Percentiles rank a stretch among this genome's conserved stretches.
phyloP scores from a whole-genome alignment of 2,888 invertebrate genomes.

The Cryptus armator region DNA sequence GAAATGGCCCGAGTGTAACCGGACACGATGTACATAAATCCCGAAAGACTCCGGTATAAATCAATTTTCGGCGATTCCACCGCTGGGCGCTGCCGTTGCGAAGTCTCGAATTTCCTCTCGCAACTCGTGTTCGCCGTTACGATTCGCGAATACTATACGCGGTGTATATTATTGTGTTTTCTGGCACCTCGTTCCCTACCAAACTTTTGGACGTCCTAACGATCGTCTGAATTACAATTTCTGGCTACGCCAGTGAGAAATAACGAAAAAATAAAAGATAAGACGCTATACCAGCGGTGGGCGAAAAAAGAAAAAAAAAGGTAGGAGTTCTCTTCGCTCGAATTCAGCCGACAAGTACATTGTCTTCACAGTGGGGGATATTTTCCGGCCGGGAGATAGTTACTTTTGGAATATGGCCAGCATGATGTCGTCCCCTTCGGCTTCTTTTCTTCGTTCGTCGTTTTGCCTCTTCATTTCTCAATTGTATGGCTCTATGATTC shows the following conservation, averaged over 20 bases:
- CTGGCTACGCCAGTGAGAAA: constrained; percentile 50
- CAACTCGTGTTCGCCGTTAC: constrained; percentile 33
- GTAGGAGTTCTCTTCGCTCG: constrained; percentile 40
- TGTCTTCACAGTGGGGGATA: constrained; percentile 58
- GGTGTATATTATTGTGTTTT: constrained; percentile 46
- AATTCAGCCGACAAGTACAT: constrained; percentile 60
- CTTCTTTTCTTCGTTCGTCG: constrained; percentile 24
- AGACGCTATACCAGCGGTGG: background rate
- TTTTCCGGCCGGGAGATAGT: constrained; percentile 27
- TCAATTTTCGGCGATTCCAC: constrained; percentile 74
- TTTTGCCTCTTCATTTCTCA: constrained; percentile 6
- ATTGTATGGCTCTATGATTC: constrained; percentile 31
- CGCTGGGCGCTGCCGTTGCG: constrained; percentile 49
- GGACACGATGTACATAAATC: constrained; percentile 75
- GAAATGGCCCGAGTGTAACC: constrained; percentile 68
- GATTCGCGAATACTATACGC: constrained; percentile 54
- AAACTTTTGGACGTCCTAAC: constrained; percentile 64
- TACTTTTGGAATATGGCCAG: constrained; percentile 59
- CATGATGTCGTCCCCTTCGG: constrained; percentile 57
- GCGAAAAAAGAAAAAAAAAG: constrained; percentile 41
- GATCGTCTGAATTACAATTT: constrained; percentile 70
- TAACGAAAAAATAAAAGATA: constrained; percentile 29
- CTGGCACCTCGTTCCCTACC: constrained; percentile 62
- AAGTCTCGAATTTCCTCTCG: constrained; percentile 66
- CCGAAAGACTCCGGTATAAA: constrained; percentile 73